These are phyloP conservation scores for Phorcus lineatus DNA, from an alignment of 2,888 invertebrate species.

Conservation along the genomic window DNA sequence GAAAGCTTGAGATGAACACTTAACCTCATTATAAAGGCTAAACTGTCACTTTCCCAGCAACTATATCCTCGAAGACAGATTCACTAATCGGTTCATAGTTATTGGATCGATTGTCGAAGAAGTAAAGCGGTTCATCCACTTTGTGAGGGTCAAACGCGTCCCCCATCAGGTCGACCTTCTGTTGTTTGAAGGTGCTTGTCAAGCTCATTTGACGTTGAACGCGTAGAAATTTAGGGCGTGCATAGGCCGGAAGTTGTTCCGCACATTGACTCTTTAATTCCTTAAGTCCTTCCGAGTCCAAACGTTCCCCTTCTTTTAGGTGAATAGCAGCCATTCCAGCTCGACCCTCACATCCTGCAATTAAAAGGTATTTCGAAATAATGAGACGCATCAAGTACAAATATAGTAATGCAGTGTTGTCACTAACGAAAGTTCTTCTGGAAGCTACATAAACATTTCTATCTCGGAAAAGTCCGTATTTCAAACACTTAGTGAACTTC, in stretches of 20 bases:
- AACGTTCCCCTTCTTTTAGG: conserved; percentile 37
- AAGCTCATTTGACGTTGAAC: conserved; percentile 46
- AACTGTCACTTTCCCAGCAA: neutral
- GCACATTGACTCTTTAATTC: conserved; percentile 47
- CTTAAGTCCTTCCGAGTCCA: conserved; percentile 35
- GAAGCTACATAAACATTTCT: too few relatives aligned
- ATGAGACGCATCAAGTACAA: too few relatives aligned
- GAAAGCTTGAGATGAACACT: too few relatives aligned
- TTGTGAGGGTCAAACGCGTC: conserved; percentile 55
- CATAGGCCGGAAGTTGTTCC: conserved; percentile 57
- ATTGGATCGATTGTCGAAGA: conserved; percentile 41
- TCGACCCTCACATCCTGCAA: conserved; percentile 49
- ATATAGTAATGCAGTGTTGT: too few relatives aligned
- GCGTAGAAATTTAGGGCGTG: conserved; percentile 62
- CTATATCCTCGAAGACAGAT: neutral
- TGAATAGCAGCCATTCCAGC: conserved; percentile 66
- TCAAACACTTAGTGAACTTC: too few relatives aligned
- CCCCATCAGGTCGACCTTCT: conserved; percentile 54
- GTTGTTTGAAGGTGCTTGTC: conserved; percentile 64
- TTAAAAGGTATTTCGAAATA: too few relatives aligned
- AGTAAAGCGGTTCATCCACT: conserved; percentile 51
- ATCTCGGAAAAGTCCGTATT: too few relatives aligned
- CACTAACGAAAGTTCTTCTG: too few relatives aligned
- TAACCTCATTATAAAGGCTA: neutral
- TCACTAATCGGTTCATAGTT: conserved; percentile 43